Conservation (phyloP, 2,797 vertebrate genomes). For the Acrocephalus scirpaceus region DNA sequence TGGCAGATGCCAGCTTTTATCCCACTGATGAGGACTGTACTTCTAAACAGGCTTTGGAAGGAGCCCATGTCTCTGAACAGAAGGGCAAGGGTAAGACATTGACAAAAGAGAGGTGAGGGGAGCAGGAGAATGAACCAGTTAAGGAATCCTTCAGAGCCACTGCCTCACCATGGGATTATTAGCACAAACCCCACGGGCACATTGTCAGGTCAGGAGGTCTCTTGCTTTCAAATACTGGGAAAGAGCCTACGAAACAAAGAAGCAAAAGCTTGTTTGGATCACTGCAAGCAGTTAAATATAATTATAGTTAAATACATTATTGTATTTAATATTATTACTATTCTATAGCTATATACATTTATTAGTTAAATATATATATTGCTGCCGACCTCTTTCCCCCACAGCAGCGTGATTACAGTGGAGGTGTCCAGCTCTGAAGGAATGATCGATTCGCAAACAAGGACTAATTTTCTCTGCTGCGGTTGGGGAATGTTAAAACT, state of each 20-base stretch:
- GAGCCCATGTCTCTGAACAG: background rate
- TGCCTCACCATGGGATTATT: background rate
- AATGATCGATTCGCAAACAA: background rate
- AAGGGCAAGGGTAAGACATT: background rate
- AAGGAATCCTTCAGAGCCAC: background rate
- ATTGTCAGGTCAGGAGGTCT: background rate
- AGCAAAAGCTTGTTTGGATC: background rate
- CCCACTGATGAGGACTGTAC: background rate
- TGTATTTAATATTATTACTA: background rate
- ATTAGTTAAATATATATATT: background rate
- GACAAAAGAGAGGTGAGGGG: background rate
- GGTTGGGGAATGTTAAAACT: background rate
- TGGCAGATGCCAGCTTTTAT: background rate
- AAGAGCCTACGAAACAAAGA: background rate
- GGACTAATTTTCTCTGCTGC: slow-evolving; percentile 31
- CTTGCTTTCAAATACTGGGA: background rate
- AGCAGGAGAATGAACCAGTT: background rate
- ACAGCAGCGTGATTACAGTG: background rate
- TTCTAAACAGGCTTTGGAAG: background rate
- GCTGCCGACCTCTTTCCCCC: background rate
- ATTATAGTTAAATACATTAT: background rate
- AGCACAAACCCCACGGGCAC: background rate
- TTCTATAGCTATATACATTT: background rate
- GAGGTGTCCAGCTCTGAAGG: background rate
- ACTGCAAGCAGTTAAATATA: background rate